phyloP scores from a whole-genome alignment of 2,113 vertebrate genomes.

The Ancistrus triradiatus region DNA sequence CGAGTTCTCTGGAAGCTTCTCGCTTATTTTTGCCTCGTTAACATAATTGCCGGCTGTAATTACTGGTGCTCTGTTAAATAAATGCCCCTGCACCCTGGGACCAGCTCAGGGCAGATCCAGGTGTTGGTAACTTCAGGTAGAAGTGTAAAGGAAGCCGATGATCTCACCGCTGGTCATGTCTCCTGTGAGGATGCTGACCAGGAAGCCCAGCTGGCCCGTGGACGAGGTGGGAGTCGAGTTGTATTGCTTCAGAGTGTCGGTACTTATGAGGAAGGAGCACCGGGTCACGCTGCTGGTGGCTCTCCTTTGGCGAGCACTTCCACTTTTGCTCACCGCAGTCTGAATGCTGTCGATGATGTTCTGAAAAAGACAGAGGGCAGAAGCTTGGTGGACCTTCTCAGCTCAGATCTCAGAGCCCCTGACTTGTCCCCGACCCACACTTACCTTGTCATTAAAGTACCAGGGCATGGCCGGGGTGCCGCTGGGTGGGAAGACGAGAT shows the following conservation, averaged over 20 bases:
- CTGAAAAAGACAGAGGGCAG: not conserved
- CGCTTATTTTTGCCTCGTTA: too few relatives aligned
- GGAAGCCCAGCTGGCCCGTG: not conserved
- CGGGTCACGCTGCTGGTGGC: not conserved
- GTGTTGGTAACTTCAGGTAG: too few relatives aligned
- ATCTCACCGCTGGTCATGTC: not conserved
- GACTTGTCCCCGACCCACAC: too few relatives aligned
- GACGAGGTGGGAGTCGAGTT: not conserved
- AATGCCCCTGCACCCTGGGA: too few relatives aligned
- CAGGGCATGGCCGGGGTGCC: not conserved
- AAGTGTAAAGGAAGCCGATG: too few relatives aligned
- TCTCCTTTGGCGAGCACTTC: not conserved
- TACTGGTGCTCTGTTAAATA: too few relatives aligned
- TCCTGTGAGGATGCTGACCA: not conserved
- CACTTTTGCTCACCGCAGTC: not conserved
- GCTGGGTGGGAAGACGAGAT: not conserved
- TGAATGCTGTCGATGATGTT: not conserved
- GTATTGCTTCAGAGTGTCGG: not conserved
- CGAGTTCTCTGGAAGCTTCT: too few relatives aligned
- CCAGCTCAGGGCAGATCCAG: too few relatives aligned
- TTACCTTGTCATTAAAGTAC: not conserved
- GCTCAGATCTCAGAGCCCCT: too few relatives aligned
- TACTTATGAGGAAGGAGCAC: not conserved
- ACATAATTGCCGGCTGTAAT: too few relatives aligned
- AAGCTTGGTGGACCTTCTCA: too few relatives aligned